These are phyloP conservation scores for Lymantria monacha DNA, from an alignment of 2,888 invertebrate genomes.

Conservation along the genomic window DNA sequence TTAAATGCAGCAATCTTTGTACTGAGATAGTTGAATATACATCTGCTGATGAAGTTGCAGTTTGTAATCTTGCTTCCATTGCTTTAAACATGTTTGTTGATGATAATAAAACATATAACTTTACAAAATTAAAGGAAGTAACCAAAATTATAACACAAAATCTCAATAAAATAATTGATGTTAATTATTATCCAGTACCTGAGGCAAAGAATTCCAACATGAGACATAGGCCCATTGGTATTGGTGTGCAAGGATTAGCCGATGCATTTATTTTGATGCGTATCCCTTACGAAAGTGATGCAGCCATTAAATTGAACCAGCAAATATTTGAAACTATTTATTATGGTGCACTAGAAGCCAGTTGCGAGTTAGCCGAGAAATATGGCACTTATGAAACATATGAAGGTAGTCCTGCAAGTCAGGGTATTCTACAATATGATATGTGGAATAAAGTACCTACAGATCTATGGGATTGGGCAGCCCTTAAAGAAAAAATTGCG, in stretches of 20 bases:
- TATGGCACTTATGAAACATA: constrained; percentile 95
- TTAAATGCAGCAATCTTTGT: constrained; percentile 98
- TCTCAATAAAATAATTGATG: constrained; percentile 97
- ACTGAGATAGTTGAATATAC: constrained; percentile 99
- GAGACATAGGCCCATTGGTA: constrained; percentile 92
- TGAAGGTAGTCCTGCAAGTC: constrained; percentile 94
- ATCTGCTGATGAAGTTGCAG: constrained; percentile 95
- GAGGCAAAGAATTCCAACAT: constrained; percentile 95
- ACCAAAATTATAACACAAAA: constrained; percentile 94
- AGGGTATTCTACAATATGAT: constrained; percentile 97
- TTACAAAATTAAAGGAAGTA: constrained; percentile 91
- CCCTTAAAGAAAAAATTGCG: constrained; percentile 91
- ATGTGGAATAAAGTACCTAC: constrained; percentile 97
- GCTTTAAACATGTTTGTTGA: constrained; percentile 97
- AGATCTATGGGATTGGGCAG: constrained; percentile 94
- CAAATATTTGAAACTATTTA: constrained; percentile 99
- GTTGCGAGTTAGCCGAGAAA: constrained; percentile 94
- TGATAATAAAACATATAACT: constrained; percentile 91
- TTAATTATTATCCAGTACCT: constrained; percentile 96
- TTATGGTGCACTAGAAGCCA: constrained; percentile 97
- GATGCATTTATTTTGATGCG: constrained; percentile 98
- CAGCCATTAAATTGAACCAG: constrained; percentile 93
- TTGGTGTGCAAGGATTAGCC: constrained; percentile 98
- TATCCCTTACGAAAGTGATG: constrained; percentile 94
- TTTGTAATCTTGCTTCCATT: constrained; percentile 98